Conservation (phyloP, 2,888 invertebrate genomes). For the Bombyx huttoni region DNA sequence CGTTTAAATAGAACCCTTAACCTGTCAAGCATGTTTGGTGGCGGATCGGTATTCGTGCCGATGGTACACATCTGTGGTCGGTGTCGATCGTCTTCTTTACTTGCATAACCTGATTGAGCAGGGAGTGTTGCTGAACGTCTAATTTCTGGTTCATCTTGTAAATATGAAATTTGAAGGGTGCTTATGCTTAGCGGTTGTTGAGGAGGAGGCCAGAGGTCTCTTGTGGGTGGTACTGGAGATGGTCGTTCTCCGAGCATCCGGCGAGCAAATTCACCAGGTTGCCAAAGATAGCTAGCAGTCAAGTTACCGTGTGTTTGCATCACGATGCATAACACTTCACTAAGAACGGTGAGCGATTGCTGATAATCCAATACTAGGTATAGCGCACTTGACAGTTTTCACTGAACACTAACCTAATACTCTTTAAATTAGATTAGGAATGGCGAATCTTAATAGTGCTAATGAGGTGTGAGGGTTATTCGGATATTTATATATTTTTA, state of each 20-base stretch:
- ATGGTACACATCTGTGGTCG: slow-evolving; percentile 45
- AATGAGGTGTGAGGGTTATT: background rate
- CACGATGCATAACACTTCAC: slow-evolving; percentile 38
- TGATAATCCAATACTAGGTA: slow-evolving; percentile 60
- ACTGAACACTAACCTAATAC: slow-evolving; percentile 19
- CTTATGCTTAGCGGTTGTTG: slow-evolving; percentile 57
- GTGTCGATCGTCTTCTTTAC: slow-evolving; percentile 23
- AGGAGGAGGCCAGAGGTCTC: slow-evolving; percentile 53
- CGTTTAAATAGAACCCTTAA: slow-evolving; percentile 34
- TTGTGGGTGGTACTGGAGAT: slow-evolving; percentile 55
- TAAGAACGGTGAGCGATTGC: slow-evolving; percentile 35
- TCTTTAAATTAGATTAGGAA: slow-evolving; percentile 47
- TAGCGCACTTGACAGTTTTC: slow-evolving; percentile 60
- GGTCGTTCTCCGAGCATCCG: slow-evolving; percentile 60
- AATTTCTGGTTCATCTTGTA: slow-evolving; percentile 44
- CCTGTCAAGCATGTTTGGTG: slow-evolving; percentile 33
- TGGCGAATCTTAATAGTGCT: slow-evolving; percentile 17
- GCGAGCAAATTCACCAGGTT: slow-evolving; percentile 60
- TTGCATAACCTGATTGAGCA: slow-evolving; percentile 34
- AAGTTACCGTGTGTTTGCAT: slow-evolving; percentile 65
- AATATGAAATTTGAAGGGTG: slow-evolving; percentile 56
- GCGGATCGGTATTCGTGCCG: slow-evolving; percentile 59
- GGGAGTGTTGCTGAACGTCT: slow-evolving; percentile 45
- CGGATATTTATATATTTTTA: background rate
- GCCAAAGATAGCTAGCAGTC: slow-evolving; percentile 63